Evolutionary conservation across 1,140 invertebrate genomes (phyloP).

Genomic region (Helicoverpa zea): DNA sequence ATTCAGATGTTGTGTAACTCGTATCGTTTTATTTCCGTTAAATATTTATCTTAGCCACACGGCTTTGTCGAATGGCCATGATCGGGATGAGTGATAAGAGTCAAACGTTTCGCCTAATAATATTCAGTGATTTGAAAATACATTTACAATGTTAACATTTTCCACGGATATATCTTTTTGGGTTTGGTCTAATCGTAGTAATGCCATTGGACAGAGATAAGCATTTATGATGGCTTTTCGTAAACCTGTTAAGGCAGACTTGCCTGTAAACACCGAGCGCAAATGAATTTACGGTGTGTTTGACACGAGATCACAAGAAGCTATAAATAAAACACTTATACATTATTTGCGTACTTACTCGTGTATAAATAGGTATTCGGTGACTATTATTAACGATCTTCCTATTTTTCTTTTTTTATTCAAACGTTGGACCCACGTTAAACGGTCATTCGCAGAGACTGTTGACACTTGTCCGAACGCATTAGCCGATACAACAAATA

Average conservation of each 20-base stretch:
- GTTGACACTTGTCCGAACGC: slow-evolving; percentile 53
- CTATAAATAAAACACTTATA: slow-evolving; percentile 12
- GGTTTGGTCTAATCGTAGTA: not conserved
- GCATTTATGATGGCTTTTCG: too few relatives aligned
- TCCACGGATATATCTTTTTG: not conserved
- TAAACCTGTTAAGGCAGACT: too few relatives aligned
- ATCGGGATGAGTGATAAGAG: slow-evolving; percentile 34
- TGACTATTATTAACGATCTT: not conserved
- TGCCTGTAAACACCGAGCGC: not conserved
- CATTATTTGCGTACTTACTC: slow-evolving; percentile 5
- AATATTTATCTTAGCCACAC: slow-evolving; percentile 39
- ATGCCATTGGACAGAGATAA: not conserved
- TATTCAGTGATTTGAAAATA: slow-evolving; percentile 10
- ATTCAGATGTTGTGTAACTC: slow-evolving; percentile 19
- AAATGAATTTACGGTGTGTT: not conserved
- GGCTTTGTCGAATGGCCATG: slow-evolving; percentile 35
- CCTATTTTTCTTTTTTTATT: not conserved
- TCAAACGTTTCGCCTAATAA: slow-evolving; percentile 15
- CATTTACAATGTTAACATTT: not conserved
- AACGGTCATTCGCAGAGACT: slow-evolving; percentile 32
- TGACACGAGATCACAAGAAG: not conserved
- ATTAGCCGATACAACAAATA: slow-evolving; percentile 12
- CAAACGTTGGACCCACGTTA: not conserved
- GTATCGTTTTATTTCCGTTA: slow-evolving; percentile 35
- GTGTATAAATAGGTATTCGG: slow-evolving; percentile 5